Evolutionary conservation across 2,888 invertebrate species (phyloP), one percentile per base, ranked within the genome.

Genomic region (Leptopilina myrica): DNA sequence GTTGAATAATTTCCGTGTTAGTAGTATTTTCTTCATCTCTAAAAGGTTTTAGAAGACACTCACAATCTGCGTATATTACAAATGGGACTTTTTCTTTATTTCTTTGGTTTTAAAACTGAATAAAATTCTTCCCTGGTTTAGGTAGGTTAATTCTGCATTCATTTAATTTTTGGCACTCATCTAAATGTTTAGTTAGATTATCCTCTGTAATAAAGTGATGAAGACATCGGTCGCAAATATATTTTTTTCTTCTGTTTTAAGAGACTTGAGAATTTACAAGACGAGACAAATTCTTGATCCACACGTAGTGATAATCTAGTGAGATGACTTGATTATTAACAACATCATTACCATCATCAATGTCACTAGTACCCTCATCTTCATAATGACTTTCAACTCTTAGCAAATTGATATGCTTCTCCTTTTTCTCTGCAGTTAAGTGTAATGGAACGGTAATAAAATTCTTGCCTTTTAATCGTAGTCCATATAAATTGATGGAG

Each of bases 241-340:
- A 12, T 66, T 56, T 64, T 53, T 33, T 53, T 40, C 14, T n/a
- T 53, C 15, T 66, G 0, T n/a, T 33, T 4, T 43, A 5, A 2
- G 73, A 62, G 12, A 62, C 5, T 43, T 78, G 78, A 5, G 11
- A 46, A 14, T 26, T 62, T 5, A 69, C 46, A 0, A 78, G 46
- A 2, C 49, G 56, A 5, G 49, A 78, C 14, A 73, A 90, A 88
- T 85, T 87, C 88, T 86, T 89, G 85, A 86, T 85, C 82, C 78
- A 66, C 77, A 66, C 33, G 3, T 33, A 33, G 33, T 33, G 33
- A 33, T 33, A 33, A 33, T 33, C 3, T 26, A 26, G 26, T 26
- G 12, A 11, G 12, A 12, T 49, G 49, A 49, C 64, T 40, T 40
- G 11, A 26, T 26, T 26, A 26, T 26, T 26, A 26, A 26, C 26